Percentiles rank a stretch among this genome's conserved stretches.
Evolutionary conservation across 2,797 vertebrate species (phyloP).

Genomic region (Borostomias antarcticus): DNA sequence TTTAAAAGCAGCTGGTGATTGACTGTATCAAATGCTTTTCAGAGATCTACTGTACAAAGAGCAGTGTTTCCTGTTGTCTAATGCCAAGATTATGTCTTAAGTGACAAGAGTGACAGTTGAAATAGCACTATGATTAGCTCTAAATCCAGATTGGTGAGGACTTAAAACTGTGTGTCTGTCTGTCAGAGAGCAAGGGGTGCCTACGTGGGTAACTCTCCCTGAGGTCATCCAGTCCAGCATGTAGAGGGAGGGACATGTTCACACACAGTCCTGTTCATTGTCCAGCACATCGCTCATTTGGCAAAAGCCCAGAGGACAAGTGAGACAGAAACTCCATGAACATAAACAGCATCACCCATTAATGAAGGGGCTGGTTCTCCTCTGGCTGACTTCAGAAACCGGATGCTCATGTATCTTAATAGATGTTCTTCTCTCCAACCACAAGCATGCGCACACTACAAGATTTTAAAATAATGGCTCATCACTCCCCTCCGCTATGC

Average conservation of each 20-base stretch:
- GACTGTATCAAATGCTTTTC: no score
- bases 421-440: not conserved
- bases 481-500: no score
- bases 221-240: no score
- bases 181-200: not conserved
- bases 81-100: no score
- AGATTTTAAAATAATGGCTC: no score
- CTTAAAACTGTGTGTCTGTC: not conserved
- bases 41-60: no score
- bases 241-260: not conserved
- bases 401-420: not conserved
- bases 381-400: not conserved
- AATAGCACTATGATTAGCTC: no score
- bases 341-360: constrained; percentile 3
- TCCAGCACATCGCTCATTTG: constrained; percentile 21
- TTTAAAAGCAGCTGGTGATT: no score
- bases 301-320: not conserved
- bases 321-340: not conserved
- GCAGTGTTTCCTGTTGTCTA: no score
- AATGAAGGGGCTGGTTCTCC: constrained; percentile 20
- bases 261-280: not conserved
- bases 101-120: no score
- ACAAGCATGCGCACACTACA: no score
- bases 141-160: no score
- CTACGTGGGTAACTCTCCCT: not conserved